Percentiles rank a stretch among this genome's conserved stretches.
These are phyloP conservation scores for Polyommatus icarus DNA, from an alignment of 2,888 invertebrate genomes.

Conservation along the genomic window DNA sequence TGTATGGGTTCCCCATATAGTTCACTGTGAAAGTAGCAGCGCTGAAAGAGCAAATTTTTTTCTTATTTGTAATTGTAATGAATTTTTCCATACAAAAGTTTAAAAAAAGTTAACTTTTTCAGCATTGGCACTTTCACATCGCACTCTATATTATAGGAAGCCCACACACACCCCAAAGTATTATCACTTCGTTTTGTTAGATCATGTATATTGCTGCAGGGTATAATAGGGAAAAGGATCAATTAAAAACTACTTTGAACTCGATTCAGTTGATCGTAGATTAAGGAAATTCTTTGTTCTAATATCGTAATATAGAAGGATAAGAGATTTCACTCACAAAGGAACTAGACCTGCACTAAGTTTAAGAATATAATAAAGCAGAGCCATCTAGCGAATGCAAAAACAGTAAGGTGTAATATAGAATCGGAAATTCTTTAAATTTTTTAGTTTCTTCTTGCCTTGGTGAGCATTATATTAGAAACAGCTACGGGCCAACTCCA, in stretches of 20 bases:
- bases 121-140: too few species aligned
- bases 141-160: too few species aligned
- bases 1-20: too few species aligned
- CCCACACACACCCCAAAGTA: too few species aligned
- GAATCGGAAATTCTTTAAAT: not conserved
- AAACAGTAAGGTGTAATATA: not conserved
- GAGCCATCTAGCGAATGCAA: not conserved
- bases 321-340: not conserved
- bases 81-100: too few species aligned
- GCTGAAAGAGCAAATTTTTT: too few species aligned
- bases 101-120: too few species aligned
- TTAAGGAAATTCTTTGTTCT: not conserved
- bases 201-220: not conserved
- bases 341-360: not conserved
- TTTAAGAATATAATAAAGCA: not conserved
- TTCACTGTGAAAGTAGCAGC: too few species aligned
- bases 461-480: not conserved
- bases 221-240: not conserved
- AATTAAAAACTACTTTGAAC: not conserved
- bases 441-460: not conserved
- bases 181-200: too few species aligned
- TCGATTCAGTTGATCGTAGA: not conserved
- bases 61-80: too few species aligned
- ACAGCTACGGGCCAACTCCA: too few species aligned
- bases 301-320: not conserved